These are phyloP conservation scores for Hemibagrus guttatus DNA, from an alignment of 2,797 vertebrate species.

Conservation along the genomic window DNA sequence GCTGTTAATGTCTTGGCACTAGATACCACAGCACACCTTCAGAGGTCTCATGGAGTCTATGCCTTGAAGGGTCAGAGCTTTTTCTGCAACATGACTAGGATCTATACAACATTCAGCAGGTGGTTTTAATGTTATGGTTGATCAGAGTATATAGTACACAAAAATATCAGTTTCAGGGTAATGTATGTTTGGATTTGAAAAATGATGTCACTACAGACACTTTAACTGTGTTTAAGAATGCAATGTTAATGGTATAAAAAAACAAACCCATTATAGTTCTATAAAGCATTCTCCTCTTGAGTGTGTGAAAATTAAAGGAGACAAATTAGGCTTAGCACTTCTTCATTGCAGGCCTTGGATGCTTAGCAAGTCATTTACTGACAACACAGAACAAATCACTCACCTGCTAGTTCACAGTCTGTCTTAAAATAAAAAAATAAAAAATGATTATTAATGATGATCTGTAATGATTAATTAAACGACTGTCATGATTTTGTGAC, in stretches of 20 bases:
- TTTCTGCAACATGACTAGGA: too few species aligned
- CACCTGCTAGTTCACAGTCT: not conserved
- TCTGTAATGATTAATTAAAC: not conserved
- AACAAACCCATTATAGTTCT: not conserved
- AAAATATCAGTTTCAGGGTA: not conserved
- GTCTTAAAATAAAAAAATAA: not conserved
- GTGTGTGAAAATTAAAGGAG: not conserved
- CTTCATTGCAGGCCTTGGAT: not conserved
- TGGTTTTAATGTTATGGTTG: too few species aligned
- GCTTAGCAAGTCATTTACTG: not conserved
- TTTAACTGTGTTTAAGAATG: not conserved
- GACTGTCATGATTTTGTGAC: not conserved
- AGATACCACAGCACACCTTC: too few species aligned
- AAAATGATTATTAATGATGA: too few species aligned
- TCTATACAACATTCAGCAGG: too few species aligned
- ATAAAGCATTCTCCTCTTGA: not conserved
- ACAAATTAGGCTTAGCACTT: not conserved
- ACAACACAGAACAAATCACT: not conserved
- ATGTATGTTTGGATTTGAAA: not conserved
- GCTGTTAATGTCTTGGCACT: too few species aligned
- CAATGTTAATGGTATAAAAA: not conserved
- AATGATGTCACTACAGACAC: not conserved
- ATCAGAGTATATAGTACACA: too few species aligned
- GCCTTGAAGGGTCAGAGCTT: too few species aligned
- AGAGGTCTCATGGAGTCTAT: too few species aligned